Evolutionary conservation across 1,140 invertebrate species (phyloP), one percentile per base, ranked within the genome.

Genomic region (Papilio machaon): DNA sequence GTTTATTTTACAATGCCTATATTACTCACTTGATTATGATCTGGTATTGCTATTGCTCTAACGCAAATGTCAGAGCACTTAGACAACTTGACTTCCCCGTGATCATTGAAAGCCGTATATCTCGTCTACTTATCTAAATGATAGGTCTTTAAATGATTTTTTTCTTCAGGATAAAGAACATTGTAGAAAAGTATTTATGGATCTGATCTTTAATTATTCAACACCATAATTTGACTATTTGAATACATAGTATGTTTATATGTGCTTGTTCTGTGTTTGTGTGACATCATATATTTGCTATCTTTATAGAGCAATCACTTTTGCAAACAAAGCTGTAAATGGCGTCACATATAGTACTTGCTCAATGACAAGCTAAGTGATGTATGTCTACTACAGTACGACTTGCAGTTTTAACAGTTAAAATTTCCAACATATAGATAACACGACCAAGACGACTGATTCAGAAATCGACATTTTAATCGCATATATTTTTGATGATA

Each of bases 321-420:
- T 74, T 49, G 73, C 73, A 35, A 30, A 75, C 73, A 75, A 75
- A 47, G 46, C 9, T 35, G 43, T 75, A 75, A 23, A 75, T 47
- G 17, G 10, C 19, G n/a, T 47, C 46, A 75, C 17, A 74, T 74
- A 13, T 35, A 35, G 64, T 35, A 67, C 64, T 67, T 17, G 19
- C 47, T 75, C 73, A 75, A 75, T 49, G 73, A 49, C 73, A 75
- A 30, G 19, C 23, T 30, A 52, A 73, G 70, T 46, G 35, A n/a
- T 73, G 70, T 73, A 10, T 30, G 23, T 38, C 30, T 13, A 38
- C 19, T 10, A 7, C 30, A 67, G 23, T 30, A 64, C 23, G 9
- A 10, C 9, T 30, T 23, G 2, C 8, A 4, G 7, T 58, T 58
- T 58, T 17, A n/a, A 52, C 49, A 9, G 15, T 13, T 52, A 15